Percentiles rank a stretch among this genome's conserved stretches.
Conservation (phyloP, 2,797 vertebrate species). For the Paramormyrops hopkinsi region DNA sequence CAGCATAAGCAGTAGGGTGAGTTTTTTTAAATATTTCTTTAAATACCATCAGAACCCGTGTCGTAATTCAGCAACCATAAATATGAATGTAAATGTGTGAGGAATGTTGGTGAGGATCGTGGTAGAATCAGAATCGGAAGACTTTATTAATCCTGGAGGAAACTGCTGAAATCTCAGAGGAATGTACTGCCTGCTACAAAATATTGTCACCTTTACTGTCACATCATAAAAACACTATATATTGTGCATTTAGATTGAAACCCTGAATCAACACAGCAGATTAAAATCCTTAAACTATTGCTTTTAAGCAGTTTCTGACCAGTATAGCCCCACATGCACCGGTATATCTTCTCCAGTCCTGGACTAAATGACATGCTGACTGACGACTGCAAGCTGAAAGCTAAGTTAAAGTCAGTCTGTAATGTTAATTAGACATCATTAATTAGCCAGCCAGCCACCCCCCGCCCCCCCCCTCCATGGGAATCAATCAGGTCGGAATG, state of each 20-base stretch:
- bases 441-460: not conserved
- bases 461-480: not conserved
- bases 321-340: not conserved
- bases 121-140: not conserved
- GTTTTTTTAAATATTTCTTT: not conserved
- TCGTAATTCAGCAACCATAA: not conserved
- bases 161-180: not conserved
- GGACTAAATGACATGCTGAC: not conserved
- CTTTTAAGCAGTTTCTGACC: not conserved
- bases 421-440: constrained; percentile 1
- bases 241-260: not conserved
- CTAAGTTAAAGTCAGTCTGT: not conserved
- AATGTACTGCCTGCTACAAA: not conserved
- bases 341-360: not conserved
- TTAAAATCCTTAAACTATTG: not conserved
- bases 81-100: not conserved
- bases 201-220: not conserved
- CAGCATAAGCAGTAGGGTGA: not conserved
- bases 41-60: not conserved
- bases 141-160: not conserved
- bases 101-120: not conserved
- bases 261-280: not conserved
- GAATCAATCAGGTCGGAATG: not conserved
- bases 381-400: not conserved
- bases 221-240: not conserved